Evolutionary conservation across 2,797 vertebrate genomes (phyloP).

Genomic region (Prunella strophiata): DNA sequence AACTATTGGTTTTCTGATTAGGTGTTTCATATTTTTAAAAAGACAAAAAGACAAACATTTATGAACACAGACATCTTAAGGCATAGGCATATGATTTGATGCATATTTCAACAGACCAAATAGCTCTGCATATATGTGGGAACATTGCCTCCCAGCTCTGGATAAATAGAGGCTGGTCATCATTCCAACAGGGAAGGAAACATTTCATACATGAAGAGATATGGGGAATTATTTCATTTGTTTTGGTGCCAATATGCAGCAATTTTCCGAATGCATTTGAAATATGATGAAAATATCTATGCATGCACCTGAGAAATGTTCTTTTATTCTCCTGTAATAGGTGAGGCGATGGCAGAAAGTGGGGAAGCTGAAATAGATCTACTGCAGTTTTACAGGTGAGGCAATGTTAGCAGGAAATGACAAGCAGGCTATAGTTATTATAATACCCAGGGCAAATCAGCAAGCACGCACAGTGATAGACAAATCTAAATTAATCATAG

Average conservation of each 20-base stretch:
- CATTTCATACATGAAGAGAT: conserved; percentile 2
- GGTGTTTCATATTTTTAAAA: not conserved
- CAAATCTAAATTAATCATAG: conserved; percentile 78
- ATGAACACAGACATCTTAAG: not conserved
- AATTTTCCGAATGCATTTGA: conserved; percentile 44
- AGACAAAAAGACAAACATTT: not conserved
- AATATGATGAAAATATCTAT: conserved; percentile 59
- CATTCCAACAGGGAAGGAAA: conserved; percentile 28
- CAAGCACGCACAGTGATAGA: conserved; percentile 73
- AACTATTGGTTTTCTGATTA: not conserved
- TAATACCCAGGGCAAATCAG: conserved; percentile 78
- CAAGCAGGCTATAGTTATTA: conserved; percentile 75
- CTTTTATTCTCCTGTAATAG: conserved; percentile 65
- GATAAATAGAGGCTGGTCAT: not conserved
- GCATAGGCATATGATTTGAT: not conserved
- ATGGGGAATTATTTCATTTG: conserved; percentile 34
- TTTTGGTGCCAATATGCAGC: conserved; percentile 34
- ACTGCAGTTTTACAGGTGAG: conserved; percentile 73
- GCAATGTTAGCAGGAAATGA: conserved; percentile 65
- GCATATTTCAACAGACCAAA: not conserved
- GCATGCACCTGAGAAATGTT: conserved; percentile 51
- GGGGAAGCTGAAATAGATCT: conserved; percentile 60
- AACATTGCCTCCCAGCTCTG: conserved; percentile 26
- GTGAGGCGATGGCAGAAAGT: conserved; percentile 36
- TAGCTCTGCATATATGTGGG: not conserved